Percentiles rank a stretch among this genome's conserved stretches.
Evolutionary conservation across 2,797 vertebrate genomes (phyloP).

Genomic region (Scomberomorus guttatus): DNA sequence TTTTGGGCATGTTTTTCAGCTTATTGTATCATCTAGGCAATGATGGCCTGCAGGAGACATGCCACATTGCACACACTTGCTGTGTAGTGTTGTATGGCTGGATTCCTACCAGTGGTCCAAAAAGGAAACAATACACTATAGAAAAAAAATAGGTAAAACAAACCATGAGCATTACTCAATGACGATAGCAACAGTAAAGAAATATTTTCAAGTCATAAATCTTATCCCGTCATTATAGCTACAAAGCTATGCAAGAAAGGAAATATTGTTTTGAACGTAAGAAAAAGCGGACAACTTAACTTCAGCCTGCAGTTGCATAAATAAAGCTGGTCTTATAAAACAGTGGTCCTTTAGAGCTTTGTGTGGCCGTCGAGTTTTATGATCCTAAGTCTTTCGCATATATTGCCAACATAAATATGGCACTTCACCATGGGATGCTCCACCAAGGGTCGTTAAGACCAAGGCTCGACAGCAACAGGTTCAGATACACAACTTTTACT

Average conservation of each 20-base stretch:
- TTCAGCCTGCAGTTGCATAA: conserved; percentile 77
- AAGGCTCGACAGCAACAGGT: conserved; percentile 90
- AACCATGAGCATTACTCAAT: conserved; percentile 55
- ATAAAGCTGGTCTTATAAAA: conserved; percentile 74
- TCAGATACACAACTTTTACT: conserved; percentile 96
- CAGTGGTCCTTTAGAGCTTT: conserved; percentile 88
- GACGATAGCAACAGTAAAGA: conserved; percentile 63
- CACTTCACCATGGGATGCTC: conserved; percentile 90
- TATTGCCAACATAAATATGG: conserved; percentile 99
- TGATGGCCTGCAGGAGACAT: conserved; percentile 56
- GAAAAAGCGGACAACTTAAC: conserved; percentile 65
- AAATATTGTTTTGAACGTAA: conserved; percentile 76
- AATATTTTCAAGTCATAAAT: conserved; percentile 75
- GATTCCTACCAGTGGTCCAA: conserved; percentile 47
- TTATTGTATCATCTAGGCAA: conserved; percentile 53
- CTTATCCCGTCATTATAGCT: conserved; percentile 47
- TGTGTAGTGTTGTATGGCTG: conserved; percentile 41
- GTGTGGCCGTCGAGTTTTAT: conserved; percentile 97
- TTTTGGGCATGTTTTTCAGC: conserved; percentile 44
- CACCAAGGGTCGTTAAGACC: conserved; percentile 91
- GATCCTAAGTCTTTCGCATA: conserved; percentile 97
- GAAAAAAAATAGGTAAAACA: conserved; percentile 53
- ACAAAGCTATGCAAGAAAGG: conserved; percentile 66
- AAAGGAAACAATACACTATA: conserved; percentile 52
- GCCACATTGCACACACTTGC: conserved; percentile 54